These are phyloP conservation scores for Oncopodura yosiiana DNA, from an alignment of 1,140 invertebrate species.

Conservation along the genomic window DNA sequence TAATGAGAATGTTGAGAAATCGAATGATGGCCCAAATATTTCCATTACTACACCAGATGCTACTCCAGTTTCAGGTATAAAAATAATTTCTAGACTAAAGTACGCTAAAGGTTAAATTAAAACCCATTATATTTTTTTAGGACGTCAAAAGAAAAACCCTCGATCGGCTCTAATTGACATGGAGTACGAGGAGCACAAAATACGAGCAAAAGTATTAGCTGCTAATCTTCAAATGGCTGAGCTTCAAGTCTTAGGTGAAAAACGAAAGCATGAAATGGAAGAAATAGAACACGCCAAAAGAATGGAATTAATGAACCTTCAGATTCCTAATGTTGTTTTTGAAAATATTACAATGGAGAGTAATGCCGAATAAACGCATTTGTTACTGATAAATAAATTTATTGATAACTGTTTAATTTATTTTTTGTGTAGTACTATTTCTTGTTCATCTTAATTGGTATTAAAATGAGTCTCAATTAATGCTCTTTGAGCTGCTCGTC, in stretches of 20 bases:
- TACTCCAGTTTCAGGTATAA: background rate
- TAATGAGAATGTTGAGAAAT: background rate
- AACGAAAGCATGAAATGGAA: background rate
- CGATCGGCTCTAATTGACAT: conserved; percentile 2
- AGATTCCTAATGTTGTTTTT: background rate
- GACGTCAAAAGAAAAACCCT: conserved; percentile 6
- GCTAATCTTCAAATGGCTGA: background rate
- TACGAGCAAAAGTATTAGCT: background rate
- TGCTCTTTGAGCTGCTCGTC: background rate
- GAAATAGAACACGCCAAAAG: background rate
- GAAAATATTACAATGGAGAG: background rate
- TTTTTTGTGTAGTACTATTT: background rate
- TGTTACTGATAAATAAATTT: background rate
- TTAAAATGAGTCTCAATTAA: background rate
- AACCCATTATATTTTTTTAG: background rate
- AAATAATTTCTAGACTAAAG: background rate
- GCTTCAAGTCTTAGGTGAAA: background rate
- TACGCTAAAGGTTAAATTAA: background rate
- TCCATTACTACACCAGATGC: background rate
- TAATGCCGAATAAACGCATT: background rate
- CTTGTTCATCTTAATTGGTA: background rate
- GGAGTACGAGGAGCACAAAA: conserved; percentile 7
- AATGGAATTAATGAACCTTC: background rate
- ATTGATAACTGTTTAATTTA: background rate
- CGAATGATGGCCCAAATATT: background rate